phyloP scores from a whole-genome alignment of 1,140 invertebrate species.

The Idris sp. region DNA sequence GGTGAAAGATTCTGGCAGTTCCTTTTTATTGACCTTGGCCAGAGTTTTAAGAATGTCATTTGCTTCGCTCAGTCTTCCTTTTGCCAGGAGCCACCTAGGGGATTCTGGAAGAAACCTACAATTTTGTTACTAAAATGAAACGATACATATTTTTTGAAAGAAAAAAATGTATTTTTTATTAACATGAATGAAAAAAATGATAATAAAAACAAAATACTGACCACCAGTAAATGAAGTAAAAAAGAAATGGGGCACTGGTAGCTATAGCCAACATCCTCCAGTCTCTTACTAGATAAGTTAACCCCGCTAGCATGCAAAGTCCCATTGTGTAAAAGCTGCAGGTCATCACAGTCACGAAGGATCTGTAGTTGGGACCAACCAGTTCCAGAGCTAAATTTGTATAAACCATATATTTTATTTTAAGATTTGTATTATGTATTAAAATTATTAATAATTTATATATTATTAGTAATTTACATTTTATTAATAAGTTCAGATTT shows the following conservation, averaged over 20 bases:
- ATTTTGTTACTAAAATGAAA: slow-evolving; percentile 60
- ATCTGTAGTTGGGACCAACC: slow-evolving; percentile 92
- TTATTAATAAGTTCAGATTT: too few species aligned
- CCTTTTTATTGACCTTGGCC: slow-evolving; percentile 86
- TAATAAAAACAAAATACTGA: too few species aligned
- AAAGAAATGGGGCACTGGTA: slow-evolving; percentile 89
- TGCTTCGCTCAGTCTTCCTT: slow-evolving; percentile 88
- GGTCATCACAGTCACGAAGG: slow-evolving; percentile 93
- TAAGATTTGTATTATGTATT: neutral
- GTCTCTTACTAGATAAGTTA: slow-evolving; percentile 89
- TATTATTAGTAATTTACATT: too few species aligned
- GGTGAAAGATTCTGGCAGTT: slow-evolving; percentile 85
- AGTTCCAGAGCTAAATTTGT: slow-evolving; percentile 86
- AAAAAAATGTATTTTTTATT: too few species aligned
- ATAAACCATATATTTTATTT: too few species aligned
- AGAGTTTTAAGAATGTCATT: slow-evolving; percentile 86
- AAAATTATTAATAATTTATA: neutral
- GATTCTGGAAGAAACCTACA: slow-evolving; percentile 89
- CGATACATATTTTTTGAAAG: too few species aligned
- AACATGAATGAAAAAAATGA: too few species aligned
- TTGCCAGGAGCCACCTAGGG: slow-evolving; percentile 89
- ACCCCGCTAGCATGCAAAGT: slow-evolving; percentile 86
- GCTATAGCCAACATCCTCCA: slow-evolving; percentile 88
- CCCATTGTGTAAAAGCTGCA: slow-evolving; percentile 93
- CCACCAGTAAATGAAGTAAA: slow-evolving; percentile 91